Percentiles rank a stretch among this genome's conserved stretches.
phyloP scores from a whole-genome alignment of 2,888 invertebrate species.

The Epinotia ramella region DNA sequence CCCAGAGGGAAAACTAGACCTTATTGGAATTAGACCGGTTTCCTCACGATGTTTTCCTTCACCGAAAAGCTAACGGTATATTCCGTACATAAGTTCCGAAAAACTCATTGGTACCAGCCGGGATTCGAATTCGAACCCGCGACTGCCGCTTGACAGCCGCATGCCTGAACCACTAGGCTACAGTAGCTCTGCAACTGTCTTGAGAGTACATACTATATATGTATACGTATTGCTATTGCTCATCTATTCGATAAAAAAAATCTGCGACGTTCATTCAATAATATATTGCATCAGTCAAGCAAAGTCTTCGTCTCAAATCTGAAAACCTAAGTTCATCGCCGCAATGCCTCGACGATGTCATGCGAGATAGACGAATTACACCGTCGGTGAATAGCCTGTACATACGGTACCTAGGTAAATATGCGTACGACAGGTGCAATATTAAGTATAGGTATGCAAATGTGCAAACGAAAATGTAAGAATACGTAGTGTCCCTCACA shows the following conservation, averaged over 20 bases:
- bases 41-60: too few species aligned
- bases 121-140: too few species aligned
- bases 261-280: not conserved
- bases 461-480: slow-evolving; percentile 11
- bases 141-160: too few species aligned
- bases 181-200: too few species aligned
- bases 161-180: too few species aligned
- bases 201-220: too few species aligned
- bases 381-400: not conserved
- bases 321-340: not conserved
- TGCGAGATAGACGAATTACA: not conserved
- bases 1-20: too few species aligned
- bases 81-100: too few species aligned
- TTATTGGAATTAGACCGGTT: too few species aligned
- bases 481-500: slow-evolving; percentile 36
- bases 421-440: slow-evolving; percentile 2
- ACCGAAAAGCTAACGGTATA: too few species aligned
- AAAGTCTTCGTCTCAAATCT: not conserved
- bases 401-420: not conserved
- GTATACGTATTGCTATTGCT: not conserved
- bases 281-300: too few species aligned
- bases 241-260: not conserved
- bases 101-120: too few species aligned
- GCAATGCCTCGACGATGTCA: not conserved
- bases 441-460: not conserved